Base-by-base conservation (phyloP, 2,888 invertebrate species). In the Drosophila macrospina region DNA sequence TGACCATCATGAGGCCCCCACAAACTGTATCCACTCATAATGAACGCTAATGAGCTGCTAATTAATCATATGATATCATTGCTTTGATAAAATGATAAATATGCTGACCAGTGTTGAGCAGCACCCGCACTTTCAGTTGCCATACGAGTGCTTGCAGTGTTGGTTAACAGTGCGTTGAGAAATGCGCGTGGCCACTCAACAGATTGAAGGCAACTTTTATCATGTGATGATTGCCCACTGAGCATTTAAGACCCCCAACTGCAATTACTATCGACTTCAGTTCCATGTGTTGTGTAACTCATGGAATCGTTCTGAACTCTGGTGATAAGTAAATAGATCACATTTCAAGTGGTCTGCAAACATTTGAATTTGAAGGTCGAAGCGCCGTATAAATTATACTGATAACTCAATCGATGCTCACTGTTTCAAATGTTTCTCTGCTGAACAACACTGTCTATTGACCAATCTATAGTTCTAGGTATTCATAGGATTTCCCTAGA, bases 61-160 rank as follows among this genome's bases (percentile, higher is more conserved):
- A 82, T 82, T 62, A 70, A 86, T 82, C 82, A 82, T 61, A 30
- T 80, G 59, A 63, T 83, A 86, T 76, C 78, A 63, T 36, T 68
- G 39, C 20, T 30, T 5, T 13, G 64, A 68, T 78, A 72, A 65
- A 42, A 30, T 2, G 4, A 36, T 6, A 7, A 4, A 5, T 7
- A 16, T 5, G 30, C 8, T 1, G 20, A 8, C 15, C 48, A 57
- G 69, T 74, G 74, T 59, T 69, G 73, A 26, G 5, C 34, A 59
- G n/a, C 15, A 8, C 20, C 1, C n/a, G 3, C 48, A 28, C 6
- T 6, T 13, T 4, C 13, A 16, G 8, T 34, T 34, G 2, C 16
- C 26, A 30, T 30, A 30, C 24, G 36, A n/a, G 13, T 26, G 13
- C 11, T 11, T 7, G 7, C 6, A 59, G 59, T 66, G 66, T 50